Conservation (phyloP, 92 coral and sea anemone species). For the Zoanthus solanderi region DNA sequence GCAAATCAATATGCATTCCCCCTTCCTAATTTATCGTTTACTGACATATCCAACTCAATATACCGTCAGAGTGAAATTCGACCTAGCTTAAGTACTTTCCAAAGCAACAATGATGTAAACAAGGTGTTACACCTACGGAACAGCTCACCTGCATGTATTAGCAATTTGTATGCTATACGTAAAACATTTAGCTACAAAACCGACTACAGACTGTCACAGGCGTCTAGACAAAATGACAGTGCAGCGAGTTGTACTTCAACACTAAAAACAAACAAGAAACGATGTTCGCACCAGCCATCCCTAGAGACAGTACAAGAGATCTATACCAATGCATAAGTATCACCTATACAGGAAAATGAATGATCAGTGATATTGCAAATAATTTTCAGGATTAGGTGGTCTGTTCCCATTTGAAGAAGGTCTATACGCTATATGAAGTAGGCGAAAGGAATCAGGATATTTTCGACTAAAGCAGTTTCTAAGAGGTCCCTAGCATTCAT, state of each 20-base stretch:
- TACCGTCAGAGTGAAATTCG: constrained; percentile 44
- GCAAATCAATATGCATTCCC: constrained; percentile 68
- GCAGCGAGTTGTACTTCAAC: neutral
- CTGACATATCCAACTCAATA: neutral
- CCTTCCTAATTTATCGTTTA: constrained; percentile 55
- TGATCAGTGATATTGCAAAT: too few relatives aligned
- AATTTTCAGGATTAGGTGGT: too few relatives aligned
- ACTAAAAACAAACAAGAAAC: neutral
- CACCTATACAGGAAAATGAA: neutral
- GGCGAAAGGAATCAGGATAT: too few relatives aligned
- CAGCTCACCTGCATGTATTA: constrained; percentile 43
- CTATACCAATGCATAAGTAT: neutral
- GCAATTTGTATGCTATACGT: neutral
- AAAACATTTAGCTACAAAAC: neutral
- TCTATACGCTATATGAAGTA: too few relatives aligned
- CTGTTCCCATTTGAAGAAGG: too few relatives aligned
- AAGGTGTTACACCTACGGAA: neutral
- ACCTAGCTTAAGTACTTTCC: neutral
- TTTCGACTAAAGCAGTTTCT: too few relatives aligned
- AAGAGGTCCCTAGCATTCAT: too few relatives aligned
- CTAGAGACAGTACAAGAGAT: constrained; percentile 10
- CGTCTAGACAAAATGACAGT: neutral
- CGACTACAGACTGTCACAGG: neutral
- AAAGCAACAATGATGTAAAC: neutral
- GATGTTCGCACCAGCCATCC: neutral